Evolutionary conservation across 2,113 vertebrate genomes (phyloP), one percentile per base, ranked within the genome.

Genomic region (Atractosteus spatula): DNA sequence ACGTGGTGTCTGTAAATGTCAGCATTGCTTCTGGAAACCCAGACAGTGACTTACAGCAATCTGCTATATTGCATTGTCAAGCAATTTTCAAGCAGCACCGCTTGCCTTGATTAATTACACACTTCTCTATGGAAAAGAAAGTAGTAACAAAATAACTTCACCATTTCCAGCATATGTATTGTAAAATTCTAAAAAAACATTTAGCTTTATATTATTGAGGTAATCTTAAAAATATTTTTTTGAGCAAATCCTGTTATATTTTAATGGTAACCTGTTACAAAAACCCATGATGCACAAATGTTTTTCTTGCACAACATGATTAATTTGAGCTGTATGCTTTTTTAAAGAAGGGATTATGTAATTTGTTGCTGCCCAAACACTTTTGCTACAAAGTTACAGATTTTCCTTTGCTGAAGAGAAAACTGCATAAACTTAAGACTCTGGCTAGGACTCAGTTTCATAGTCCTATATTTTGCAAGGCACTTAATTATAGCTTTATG

Each of bases 401-500:
- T 80, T 83, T 78, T 89, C 82, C 76, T 84, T 81, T 77, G 72
- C 83, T 77, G 84, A 74, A 82, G 88, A 85, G 87, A 90, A 89
- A 87, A 90, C 81, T 82, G 82, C 81, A 83, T 82, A 80, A 82
- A 83, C 85, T 86, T 84, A 90, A 89, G 81, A 81, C 82, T 72
- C 43, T 67, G 87, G 86, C 89, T 89, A 82, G 71, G 86, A 84
- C 86, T 90, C 87, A 83, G 86, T 91, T 89, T 90, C 89, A 88
- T 88, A 90, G 89, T 83, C 86, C 80, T 90, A 86, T 88, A 85
- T 91, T 91, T 92, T 90, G 92, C 85, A 89, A 90, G 86, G 88
- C 88, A 87, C 86, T 89, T 91, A 93, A 93, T 93, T 93, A 91
- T 89, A 89, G 89, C 84, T 83, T 91, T 89, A 85, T 85, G 85